Conservation (phyloP, 2,888 invertebrate species). For the Galerucella pusilla region DNA sequence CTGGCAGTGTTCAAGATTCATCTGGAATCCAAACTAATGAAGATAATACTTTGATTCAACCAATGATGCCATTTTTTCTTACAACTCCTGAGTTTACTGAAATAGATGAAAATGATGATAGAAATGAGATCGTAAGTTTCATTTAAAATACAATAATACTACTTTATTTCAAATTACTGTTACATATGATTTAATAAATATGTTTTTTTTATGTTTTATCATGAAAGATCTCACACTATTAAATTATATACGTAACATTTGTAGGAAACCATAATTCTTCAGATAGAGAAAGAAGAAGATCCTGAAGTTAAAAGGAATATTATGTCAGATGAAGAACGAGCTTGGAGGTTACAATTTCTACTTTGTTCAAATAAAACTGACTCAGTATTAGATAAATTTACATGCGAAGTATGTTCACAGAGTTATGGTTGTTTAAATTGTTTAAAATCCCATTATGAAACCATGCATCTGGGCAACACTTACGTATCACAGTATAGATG, state of each 20-base stretch:
- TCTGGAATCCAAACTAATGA: constrained; percentile 6
- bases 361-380: constrained; percentile 28
- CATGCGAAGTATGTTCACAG: constrained; percentile 39
- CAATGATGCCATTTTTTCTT: constrained; percentile 46
- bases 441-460: constrained; percentile 52
- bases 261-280: constrained; percentile 46
- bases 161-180: no score
- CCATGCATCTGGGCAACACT: constrained; percentile 46
- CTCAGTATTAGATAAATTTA: constrained; percentile 28
- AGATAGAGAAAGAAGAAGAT: constrained; percentile 41
- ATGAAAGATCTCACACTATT: background rate
- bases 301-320: constrained; percentile 14
- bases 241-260: constrained; percentile 3
- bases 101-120: constrained; percentile 40
- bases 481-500: constrained; percentile 48
- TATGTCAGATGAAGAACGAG: constrained; percentile 27
- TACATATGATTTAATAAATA: background rate
- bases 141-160: constrained; percentile 16
- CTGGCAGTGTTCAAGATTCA: constrained; percentile 9
- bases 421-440: constrained; percentile 50
- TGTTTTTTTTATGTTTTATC: background rate
- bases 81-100: constrained; percentile 37
- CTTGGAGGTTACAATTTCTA: constrained; percentile 18
- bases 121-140: constrained; percentile 39
- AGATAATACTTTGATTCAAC: constrained; percentile 32